Percentiles rank a stretch among this genome's conserved stretches.
Conservation (phyloP, 2,797 vertebrate species). For the Gobio occitaniae region DNA sequence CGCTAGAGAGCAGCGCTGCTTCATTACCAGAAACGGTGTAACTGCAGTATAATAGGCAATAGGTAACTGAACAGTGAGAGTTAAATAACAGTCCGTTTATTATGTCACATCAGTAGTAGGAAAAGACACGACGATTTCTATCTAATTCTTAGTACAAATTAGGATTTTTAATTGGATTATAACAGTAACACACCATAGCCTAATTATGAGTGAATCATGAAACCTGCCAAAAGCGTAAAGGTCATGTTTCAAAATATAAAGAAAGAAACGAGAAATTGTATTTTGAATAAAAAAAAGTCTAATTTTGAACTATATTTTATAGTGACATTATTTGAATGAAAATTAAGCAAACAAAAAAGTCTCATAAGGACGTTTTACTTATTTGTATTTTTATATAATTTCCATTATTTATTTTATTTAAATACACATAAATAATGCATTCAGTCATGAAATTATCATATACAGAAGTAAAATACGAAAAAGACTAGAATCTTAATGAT, state of each 20-base stretch:
- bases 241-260: not conserved
- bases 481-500: not conserved
- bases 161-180: not conserved
- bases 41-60: not conserved
- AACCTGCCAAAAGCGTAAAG: not conserved
- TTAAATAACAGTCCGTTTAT: not conserved
- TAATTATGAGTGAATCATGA: not conserved
- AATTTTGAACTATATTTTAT: not conserved
- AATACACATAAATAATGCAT: not conserved
- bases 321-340: not conserved
- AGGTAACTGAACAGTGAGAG: not conserved
- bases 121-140: not conserved
- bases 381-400: not conserved
- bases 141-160: too few relatives aligned
- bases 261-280: not conserved
- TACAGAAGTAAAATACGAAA: not conserved
- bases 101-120: not conserved
- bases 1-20: constrained; percentile 22
- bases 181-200: not conserved
- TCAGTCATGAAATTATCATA: not conserved
- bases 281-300: not conserved
- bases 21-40: not conserved
- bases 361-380: not conserved
- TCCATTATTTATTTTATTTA: not conserved
- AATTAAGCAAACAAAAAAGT: not conserved